Base-by-base conservation (phyloP, 2,113 vertebrate genomes). In the Butorides virescens region DNA sequence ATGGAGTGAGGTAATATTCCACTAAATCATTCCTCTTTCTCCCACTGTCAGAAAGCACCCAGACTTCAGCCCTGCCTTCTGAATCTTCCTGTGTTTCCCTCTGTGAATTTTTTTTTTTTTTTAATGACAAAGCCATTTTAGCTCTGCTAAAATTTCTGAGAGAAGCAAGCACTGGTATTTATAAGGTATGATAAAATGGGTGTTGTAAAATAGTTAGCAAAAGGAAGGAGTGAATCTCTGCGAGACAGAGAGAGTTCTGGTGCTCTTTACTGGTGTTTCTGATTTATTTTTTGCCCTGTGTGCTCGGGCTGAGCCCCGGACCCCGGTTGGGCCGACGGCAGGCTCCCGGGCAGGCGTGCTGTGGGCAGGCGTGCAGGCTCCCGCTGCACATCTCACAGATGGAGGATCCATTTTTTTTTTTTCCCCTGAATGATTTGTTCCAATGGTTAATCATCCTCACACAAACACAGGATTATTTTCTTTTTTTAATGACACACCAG, bases 1-100 rank as follows among this genome's bases (percentile, higher is more conserved):
- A 86, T 82, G 93, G 90, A 96, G 84, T 81, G 97, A 97, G 89
- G 92, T 97, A 94, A 96, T 96, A 97, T 89, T 92, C 88, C 76
- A 90, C 88, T 97, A 97, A 95, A 97, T 96, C 94, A 93, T 87
- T 84, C 66, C 83, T 82, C 77, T 95, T 74, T 85, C 78, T 96
- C 93, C 84, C 34, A 6, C 83, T 95, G 90, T 96, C 95, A 95
- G 76, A 95, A 94, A 80, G 74, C 56, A 93, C 36, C 47, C 92
- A 80, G 95, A 46, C 74, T 94, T 88, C 92, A 80, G 53, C 49
- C 37, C n/a, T 93, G 67, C 90, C 47, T 89, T 75, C 86, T 66
- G 50, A 87, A 75, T 90, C 58, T 77, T 85, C 53, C 56, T 50
- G 39, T 86, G n/a, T 71, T 92, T 84, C 50, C 73, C 49, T 49